Evolutionary conservation across 2,113 vertebrate species (phyloP).

Genomic region (Pundamilia nyererei): DNA sequence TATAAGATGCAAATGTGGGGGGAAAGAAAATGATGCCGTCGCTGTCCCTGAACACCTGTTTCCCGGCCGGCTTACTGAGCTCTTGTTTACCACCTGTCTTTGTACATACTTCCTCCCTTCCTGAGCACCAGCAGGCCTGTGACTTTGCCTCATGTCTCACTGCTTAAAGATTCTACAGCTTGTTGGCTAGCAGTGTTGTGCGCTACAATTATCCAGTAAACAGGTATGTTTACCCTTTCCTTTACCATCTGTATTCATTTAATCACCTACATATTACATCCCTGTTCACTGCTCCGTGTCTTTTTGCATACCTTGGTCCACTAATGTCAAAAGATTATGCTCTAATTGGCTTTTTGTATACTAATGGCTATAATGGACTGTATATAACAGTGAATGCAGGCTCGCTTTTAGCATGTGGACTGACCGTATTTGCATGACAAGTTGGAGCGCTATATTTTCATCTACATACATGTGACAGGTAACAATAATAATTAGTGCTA

Average conservation of each 20-base stretch:
- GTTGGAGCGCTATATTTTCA: neutral
- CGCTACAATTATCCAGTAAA: neutral
- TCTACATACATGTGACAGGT: neutral
- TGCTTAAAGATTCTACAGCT: neutral
- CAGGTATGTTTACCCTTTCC: neutral
- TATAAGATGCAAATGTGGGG: slow-evolving; percentile 54
- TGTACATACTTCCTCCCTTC: neutral
- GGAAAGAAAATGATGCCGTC: neutral
- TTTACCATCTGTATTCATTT: neutral
- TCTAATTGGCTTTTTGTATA: neutral
- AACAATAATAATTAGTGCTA: neutral
- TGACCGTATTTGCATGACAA: neutral
- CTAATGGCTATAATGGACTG: neutral
- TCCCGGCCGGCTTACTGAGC: neutral
- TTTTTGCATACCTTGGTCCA: neutral
- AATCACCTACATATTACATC: neutral
- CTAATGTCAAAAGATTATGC: neutral
- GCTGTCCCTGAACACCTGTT: slow-evolving; percentile 34
- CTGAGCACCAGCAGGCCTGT: neutral
- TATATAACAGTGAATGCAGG: neutral
- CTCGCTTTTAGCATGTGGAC: neutral
- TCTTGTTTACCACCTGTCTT: slow-evolving; percentile 34
- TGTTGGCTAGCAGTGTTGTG: neutral
- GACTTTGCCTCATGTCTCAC: neutral
- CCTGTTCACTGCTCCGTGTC: neutral